Percentiles rank a stretch among this genome's conserved stretches.
Conservation (phyloP, 64 coral and sea anemone genomes). For the Exaiptasia diaphana region DNA sequence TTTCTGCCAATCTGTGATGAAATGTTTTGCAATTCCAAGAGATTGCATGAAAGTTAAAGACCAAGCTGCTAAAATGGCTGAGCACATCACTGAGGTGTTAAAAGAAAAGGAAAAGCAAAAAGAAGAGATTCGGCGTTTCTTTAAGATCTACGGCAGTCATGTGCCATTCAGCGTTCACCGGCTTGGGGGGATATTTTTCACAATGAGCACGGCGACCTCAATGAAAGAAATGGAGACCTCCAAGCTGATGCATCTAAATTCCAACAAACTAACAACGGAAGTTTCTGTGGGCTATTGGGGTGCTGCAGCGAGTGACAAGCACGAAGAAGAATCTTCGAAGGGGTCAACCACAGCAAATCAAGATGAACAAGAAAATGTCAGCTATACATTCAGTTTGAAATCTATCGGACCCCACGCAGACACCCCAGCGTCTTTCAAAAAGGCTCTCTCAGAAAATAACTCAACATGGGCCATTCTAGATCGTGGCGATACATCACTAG, state of each 20-base stretch:
- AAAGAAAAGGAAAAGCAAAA: too few relatives aligned
- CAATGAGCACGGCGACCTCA: not conserved
- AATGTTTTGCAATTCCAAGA: too few relatives aligned
- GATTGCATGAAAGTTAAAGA: too few relatives aligned
- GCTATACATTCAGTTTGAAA: not conserved
- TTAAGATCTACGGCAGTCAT: slow-evolving; percentile 50
- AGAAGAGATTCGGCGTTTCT: slow-evolving; percentile 32
- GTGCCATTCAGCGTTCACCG: slow-evolving; percentile 38
- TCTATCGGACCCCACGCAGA: not conserved
- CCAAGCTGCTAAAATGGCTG: too few relatives aligned
- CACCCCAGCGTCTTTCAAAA: not conserved
- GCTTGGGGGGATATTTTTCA: slow-evolving; percentile 50
- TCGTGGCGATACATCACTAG: not conserved
- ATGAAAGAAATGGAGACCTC: not conserved
- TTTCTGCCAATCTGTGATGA: too few relatives aligned
- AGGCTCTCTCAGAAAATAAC: not conserved
- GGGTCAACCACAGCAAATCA: not conserved
- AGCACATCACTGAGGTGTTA: too few relatives aligned
- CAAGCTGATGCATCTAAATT: not conserved
- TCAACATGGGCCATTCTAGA: not conserved
- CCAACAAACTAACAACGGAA: not conserved
- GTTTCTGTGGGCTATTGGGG: not conserved
- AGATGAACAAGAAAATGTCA: not conserved
- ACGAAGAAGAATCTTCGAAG: not conserved
- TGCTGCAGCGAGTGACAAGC: not conserved